Conservation (phyloP, 2,888 invertebrate genomes). For the Leucophenga montana region DNA sequence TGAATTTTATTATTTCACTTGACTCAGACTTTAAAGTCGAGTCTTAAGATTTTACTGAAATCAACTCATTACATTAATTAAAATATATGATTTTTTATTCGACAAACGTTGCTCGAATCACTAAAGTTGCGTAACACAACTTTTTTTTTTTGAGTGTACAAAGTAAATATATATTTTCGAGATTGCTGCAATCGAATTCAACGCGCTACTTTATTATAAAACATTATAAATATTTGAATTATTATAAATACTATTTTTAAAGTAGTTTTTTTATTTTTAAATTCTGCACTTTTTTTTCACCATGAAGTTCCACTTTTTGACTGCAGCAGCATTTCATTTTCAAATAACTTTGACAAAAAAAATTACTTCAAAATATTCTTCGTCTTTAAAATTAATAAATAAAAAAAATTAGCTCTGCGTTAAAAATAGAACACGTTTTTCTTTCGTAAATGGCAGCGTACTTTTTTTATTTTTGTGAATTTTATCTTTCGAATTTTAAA, state of each 20-base stretch:
- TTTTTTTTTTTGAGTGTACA: slow-evolving; percentile 13
- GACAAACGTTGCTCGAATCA: slow-evolving; percentile 34
- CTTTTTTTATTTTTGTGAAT: slow-evolving; percentile 41
- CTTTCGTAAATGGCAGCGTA: slow-evolving; percentile 57
- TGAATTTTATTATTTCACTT: too few species aligned
- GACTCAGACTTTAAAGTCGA: too few species aligned
- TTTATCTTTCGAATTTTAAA: slow-evolving; percentile 40
- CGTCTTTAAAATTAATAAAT: slow-evolving; percentile 12
- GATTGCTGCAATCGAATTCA: slow-evolving; percentile 5
- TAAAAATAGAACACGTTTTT: slow-evolving; percentile 68
- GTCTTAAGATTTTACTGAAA: not conserved
- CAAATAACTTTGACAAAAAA: slow-evolving; percentile 35
- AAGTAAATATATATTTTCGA: not conserved
- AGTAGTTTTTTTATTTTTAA: too few species aligned
- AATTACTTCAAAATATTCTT: slow-evolving; percentile 55
- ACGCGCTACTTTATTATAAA: too few species aligned
- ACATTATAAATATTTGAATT: too few species aligned
- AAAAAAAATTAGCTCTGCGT: slow-evolving; percentile 67
- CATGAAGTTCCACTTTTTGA: not conserved
- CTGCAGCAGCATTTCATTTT: too few species aligned
- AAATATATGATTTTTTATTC: not conserved
- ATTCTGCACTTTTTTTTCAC: too few species aligned
- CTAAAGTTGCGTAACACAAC: slow-evolving; percentile 51
- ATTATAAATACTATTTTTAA: too few species aligned
- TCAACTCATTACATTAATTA: slow-evolving; percentile 6